Percentiles rank a stretch among this genome's conserved stretches.
These are phyloP conservation scores for Chromis chromis DNA, from an alignment of 2,797 vertebrate genomes.

Conservation along the genomic window DNA sequence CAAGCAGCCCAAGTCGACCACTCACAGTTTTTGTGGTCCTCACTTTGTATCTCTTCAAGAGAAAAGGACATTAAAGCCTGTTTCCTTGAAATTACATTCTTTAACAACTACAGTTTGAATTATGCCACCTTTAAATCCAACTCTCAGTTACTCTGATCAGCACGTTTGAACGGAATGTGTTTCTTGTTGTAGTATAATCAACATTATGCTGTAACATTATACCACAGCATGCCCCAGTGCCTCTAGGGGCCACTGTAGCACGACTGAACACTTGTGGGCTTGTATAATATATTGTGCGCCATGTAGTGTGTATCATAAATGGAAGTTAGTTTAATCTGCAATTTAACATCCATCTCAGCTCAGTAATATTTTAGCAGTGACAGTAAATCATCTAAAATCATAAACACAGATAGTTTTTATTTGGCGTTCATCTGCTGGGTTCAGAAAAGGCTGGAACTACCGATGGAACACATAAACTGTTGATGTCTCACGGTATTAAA, in stretches of 20 bases:
- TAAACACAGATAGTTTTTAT: constrained; percentile 74
- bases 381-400: constrained; percentile 63
- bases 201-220: no score
- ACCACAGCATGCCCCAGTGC: not conserved
- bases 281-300: not conserved
- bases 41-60: no score
- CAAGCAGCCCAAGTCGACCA: no score
- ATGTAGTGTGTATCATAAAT: constrained; percentile 16
- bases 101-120: no score
- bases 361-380: constrained; percentile 48
- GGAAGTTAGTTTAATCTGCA: constrained; percentile 21
- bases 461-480: constrained; percentile 80
- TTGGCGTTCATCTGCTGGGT: constrained; percentile 60
- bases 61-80: no score
- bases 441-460: constrained; percentile 73
- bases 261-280: not conserved
- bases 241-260: constrained; percentile 8
- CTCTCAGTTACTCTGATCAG: no score
- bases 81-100: no score
- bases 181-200: no score
- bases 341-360: constrained; percentile 29
- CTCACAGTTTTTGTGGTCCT: no score
- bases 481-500: constrained; percentile 82
- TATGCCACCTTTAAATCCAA: no score
- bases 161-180: no score